Base-by-base conservation (phyloP, 2,113 vertebrate genomes). In the Physeter macrocephalus region DNA sequence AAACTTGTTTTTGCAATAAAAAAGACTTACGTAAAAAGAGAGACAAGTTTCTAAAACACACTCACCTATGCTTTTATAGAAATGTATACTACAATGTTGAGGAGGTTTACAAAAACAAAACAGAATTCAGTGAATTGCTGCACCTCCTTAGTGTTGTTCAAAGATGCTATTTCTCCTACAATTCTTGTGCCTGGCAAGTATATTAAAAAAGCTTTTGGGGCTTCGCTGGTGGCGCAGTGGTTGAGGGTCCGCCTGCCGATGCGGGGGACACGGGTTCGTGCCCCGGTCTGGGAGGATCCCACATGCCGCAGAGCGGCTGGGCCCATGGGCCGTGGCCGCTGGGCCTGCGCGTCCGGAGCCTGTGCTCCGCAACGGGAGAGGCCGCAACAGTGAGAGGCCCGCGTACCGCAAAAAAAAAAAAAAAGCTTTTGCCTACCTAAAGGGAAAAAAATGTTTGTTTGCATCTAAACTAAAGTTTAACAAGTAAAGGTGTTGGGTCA, bases 91-190 rank as follows among this genome's bases (percentile, higher is more conserved):
- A 64, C 59, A 92, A 78, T 10, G 61, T 46, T 96, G 57, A 92
- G 31, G 90, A 93, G 21, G 95, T 92, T 83, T 25, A 82, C 62
- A 96, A 97, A 97, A 97, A 85, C 66, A 84, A 94, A 82, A 90
- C 34, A 91, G 49, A 95, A 98, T 94, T 92, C 52, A 91, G 57
- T 62, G 54, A 83, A 67, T 77, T 41, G 74, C 2, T 59, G 15
- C 23, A 92, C 64, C 59, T 71, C 82, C 59, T 43, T 81, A 72
- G 21, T 36, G 0, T 71, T 36, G 8, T 77, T 93, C 34, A 66
- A 75, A 88, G 12, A 82, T 46, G 43, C 25, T 34, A 72, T 75
- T 81, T 94, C 31, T 92, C 15, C 18, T 18, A 36, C 34, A 91
- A 62, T 80, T 91, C 17, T 72, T 78, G 21, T 93, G 8, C 36